Evolutionary conservation across 2,113 vertebrate species (phyloP).

Genomic region (Sphaerodactylus townsendi): DNA sequence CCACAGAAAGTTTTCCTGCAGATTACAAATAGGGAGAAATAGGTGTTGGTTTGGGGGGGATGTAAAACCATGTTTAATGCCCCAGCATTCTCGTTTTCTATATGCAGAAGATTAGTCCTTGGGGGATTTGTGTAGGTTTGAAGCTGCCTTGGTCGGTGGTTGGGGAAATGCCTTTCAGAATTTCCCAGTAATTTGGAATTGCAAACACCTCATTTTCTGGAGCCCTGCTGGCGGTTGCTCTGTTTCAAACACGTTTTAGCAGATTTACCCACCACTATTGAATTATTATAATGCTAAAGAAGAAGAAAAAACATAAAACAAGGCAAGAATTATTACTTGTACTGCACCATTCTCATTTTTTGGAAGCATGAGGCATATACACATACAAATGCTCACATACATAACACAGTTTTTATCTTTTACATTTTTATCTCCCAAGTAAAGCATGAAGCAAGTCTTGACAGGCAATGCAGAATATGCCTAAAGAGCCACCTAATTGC

Average conservation of each 20-base stretch:
- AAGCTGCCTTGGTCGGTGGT: no score
- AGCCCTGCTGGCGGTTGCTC: not conserved
- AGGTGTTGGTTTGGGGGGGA: no score
- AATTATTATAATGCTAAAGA: not conserved
- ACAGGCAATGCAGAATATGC: not conserved
- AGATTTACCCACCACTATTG: not conserved
- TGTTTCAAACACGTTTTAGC: not conserved
- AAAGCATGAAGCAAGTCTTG: not conserved
- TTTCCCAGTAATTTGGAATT: not conserved
- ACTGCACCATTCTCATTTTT: not conserved
- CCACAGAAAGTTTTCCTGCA: no score
- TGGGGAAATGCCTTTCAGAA: not conserved
- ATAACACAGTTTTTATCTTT: not conserved
- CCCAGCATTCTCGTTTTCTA: not conserved
- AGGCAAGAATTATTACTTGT: not conserved
- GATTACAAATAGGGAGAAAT: no score
- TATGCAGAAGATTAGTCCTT: not conserved
- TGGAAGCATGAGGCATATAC: not conserved
- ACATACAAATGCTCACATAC: no score
- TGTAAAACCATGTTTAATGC: not conserved
- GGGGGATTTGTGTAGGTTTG: not conserved
- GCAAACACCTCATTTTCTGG: not conserved
- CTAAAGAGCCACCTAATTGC: not conserved
- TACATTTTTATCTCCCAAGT: not conserved
- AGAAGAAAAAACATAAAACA: not conserved